Evolutionary conservation across 2,113 vertebrate species (phyloP), one percentile per base, ranked within the genome.

Genomic region (Abramis brama): DNA sequence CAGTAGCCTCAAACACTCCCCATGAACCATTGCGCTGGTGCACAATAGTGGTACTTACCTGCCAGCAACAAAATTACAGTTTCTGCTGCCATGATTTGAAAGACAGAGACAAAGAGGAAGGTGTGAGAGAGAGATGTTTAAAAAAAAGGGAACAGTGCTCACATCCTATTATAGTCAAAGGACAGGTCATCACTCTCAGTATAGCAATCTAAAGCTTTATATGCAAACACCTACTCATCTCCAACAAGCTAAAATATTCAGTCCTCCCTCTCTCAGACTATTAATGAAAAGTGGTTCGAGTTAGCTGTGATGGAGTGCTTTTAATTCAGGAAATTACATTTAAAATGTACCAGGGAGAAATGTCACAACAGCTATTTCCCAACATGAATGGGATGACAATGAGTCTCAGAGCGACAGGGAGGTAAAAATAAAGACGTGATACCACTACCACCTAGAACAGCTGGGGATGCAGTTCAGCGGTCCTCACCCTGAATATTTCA

Each of bases 261-360:
- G 23, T 47, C 52, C 39, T 70, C 25, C 66, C 43, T 59, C 71
- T 66, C 82, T 74, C n/a, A 1, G 79, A 33, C 19, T 45, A 57
- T 50, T 55, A 79, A 80, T 68, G 33, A 84, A 88, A 84, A 57
- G 25, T 79, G 84, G 23, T 76, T 19, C 23, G 15, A 27, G 52
- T 73, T 86, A 59, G 73, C 55, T 73, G 33, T 70, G 76, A 83
- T 78, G 64, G 60, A 88, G 81, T 62, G 84, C 62, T 62, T 88
- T 85, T 83, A 88, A 85, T 88, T 86, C 50, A 50, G 50, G 43
- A 86, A 83, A 85, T 19, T 73, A 30, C 71, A 71, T 85, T 82
- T 83, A 47, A 68, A 77, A 71, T 79, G 74, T 82, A 62, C 27
- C 71, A 10, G 50, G 52, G 39, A 52, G 60, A 60, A 47, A 82